Percentiles rank a stretch among this genome's conserved stretches.
Evolutionary conservation across 2,113 vertebrate genomes (phyloP).

Genomic region (Agapornis roseicollis): DNA sequence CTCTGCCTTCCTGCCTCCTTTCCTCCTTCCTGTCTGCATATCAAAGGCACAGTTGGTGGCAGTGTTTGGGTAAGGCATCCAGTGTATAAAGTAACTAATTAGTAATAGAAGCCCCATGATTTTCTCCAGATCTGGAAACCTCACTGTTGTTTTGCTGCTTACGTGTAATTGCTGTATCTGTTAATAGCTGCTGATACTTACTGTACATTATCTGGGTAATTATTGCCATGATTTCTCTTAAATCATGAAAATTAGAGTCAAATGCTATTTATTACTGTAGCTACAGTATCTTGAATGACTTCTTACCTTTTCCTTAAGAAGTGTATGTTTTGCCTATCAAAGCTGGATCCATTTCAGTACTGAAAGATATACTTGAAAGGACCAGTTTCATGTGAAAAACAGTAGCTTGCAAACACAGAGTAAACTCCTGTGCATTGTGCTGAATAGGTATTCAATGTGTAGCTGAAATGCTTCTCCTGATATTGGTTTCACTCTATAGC

Average conservation of each 20-base stretch:
- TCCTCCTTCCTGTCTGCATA: slow-evolving; percentile 76
- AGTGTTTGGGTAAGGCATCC: slow-evolving; percentile 86
- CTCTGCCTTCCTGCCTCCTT: slow-evolving; percentile 19
- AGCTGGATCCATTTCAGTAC: not conserved
- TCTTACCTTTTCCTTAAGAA: not conserved
- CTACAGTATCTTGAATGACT: not conserved
- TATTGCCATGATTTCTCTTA: slow-evolving; percentile 69
- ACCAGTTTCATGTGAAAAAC: not conserved
- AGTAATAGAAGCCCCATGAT: slow-evolving; percentile 78
- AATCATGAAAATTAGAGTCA: slow-evolving; percentile 44
- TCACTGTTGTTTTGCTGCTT: slow-evolving; percentile 50
- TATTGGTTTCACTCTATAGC: not conserved
- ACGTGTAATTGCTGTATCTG: slow-evolving; percentile 32
- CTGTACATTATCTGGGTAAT: slow-evolving; percentile 53
- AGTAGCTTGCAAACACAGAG: not conserved
- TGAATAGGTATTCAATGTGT: slow-evolving; percentile 10
- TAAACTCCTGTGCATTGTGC: not conserved
- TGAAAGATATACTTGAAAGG: not conserved
- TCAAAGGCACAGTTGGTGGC: slow-evolving; percentile 92
- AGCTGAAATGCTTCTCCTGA: not conserved
- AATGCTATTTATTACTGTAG: slow-evolving; percentile 26
- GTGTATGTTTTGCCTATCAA: not conserved
- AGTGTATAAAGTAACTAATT: slow-evolving; percentile 89
- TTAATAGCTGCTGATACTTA: slow-evolving; percentile 71
- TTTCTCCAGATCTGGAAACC: slow-evolving; percentile 67